A percentile compares a stretch with the other conserved stretches of the same genome.
phyloP scores from a whole-genome alignment of 2,797 vertebrate genomes.

The Helicolenus hilgendorfi region DNA sequence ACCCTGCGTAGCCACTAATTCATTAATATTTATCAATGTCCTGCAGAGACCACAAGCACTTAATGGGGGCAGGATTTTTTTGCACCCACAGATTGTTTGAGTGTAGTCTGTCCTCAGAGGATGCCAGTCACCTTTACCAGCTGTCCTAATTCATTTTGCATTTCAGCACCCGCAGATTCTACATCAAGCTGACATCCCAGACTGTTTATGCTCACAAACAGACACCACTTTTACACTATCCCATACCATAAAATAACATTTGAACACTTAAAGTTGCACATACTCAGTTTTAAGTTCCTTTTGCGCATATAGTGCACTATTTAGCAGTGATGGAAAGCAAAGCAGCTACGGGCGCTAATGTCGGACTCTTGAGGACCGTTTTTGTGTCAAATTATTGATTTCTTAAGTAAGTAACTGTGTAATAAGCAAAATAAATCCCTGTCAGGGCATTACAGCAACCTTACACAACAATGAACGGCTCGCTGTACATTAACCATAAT shows the following conservation, averaged over 20 bases:
- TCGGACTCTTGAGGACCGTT: no score
- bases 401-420: no score
- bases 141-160: conserved; percentile 45
- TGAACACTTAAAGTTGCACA: not conserved
- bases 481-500: no score
- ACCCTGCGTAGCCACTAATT: conserved; percentile 43
- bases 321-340: not conserved
- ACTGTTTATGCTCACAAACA: conserved; percentile 20
- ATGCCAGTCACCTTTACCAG: conserved; percentile 51
- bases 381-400: no score
- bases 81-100: conserved; percentile 22
- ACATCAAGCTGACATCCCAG: not conserved
- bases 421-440: no score
- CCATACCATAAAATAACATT: not conserved
- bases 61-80: conserved; percentile 27
- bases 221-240: not conserved
- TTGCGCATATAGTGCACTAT: not conserved
- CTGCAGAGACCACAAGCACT: conserved; percentile 41
- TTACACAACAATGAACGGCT: no score
- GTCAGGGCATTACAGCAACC: no score
- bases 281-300: not conserved
- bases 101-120: conserved; percentile 33
- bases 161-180: conserved; percentile 43
- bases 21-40: conserved; percentile 63
- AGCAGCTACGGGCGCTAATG: no score